These are phyloP conservation scores for Zalophus californianus DNA, from an alignment of 2,797 vertebrate genomes.

Conservation along the genomic window DNA sequence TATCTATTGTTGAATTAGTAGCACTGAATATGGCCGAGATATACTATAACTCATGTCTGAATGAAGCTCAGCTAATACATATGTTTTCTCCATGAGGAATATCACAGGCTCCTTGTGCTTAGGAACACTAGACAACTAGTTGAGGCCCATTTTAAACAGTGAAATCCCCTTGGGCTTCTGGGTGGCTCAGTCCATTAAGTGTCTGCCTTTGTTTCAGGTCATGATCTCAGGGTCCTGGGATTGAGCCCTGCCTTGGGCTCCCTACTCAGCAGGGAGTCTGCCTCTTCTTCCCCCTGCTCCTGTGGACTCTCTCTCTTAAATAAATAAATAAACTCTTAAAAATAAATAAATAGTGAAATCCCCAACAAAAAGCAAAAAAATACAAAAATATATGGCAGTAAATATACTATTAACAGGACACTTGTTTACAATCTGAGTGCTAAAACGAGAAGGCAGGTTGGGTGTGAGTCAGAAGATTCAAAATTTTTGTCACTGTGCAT, in stretches of 20 bases:
- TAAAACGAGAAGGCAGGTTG: not conserved
- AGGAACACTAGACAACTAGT: not conserved
- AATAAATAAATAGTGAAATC: not conserved
- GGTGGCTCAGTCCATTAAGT: not conserved
- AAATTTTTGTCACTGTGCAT: not conserved
- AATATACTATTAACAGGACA: not conserved
- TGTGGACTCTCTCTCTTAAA: not conserved
- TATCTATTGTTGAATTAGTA: not conserved
- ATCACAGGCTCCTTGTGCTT: not conserved
- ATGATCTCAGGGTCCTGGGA: not conserved
- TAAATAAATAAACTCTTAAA: not conserved
- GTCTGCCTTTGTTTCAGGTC: not conserved
- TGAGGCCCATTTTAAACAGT: not conserved
- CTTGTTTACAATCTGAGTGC: not conserved
- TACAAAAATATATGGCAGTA: not conserved
- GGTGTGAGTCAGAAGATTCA: not conserved
- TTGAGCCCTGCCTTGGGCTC: not conserved
- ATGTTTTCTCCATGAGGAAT: not conserved
- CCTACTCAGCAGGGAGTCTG: not conserved
- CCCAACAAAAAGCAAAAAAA: not conserved
- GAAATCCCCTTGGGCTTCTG: not conserved
- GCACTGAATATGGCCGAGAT: not conserved
- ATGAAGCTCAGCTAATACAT: not conserved
- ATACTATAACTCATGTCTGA: not conserved
- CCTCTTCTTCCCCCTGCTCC: not conserved